Base-by-base conservation (phyloP, 1,140 invertebrate genomes). In the Hylaeus anthracinus region DNA sequence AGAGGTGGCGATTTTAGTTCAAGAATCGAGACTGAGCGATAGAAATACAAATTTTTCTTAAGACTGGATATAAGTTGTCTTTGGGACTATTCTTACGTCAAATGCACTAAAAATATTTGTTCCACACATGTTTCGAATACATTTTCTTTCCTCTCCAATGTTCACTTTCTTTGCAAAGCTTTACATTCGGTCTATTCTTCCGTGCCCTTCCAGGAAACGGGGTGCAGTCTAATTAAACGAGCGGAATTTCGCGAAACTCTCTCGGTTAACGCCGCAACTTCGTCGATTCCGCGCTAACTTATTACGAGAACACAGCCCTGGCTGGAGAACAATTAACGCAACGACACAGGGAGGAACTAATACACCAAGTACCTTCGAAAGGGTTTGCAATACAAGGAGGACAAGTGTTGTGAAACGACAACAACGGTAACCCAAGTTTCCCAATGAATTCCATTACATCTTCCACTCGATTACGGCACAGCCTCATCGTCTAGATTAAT, bases 271-370 rank as follows among this genome's bases (percentile, higher is more conserved):
- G 45, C 71, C 71, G 60, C 71, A 83, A 85, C 64, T 79, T 82
- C 14, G 69, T 26, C 69, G 70, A 45, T 58, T 41, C 41, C 74
- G 26, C 53, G 61, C 39, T 12, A 80, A 86, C 66, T 86, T 76
- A 60, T 55, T 53, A 71, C 48, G 71, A 37, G 39, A 45, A 75
- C 82, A 86, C 82, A 80, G 72, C 63, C 77, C 86, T 79, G 78
- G 72, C 71, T 41, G 82, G 58, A 76, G 72, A 81, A 71, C 85
- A 86, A 86, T 86, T 80, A 70, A 83, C 79, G 76, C 73, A 58
- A 48, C n/a, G 63, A 60, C 67, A 37, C 55, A 8, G 37, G 9
- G 55, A 5, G 51, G 75, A 76, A 79, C 43, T 79, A 82, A 85
- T 79, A 75, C 72, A 12, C n/a, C 9, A 14, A 55, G 69, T 69